These are phyloP conservation scores for Polyergus mexicanus DNA, from an alignment of 1,140 invertebrate genomes.

Conservation along the genomic window DNA sequence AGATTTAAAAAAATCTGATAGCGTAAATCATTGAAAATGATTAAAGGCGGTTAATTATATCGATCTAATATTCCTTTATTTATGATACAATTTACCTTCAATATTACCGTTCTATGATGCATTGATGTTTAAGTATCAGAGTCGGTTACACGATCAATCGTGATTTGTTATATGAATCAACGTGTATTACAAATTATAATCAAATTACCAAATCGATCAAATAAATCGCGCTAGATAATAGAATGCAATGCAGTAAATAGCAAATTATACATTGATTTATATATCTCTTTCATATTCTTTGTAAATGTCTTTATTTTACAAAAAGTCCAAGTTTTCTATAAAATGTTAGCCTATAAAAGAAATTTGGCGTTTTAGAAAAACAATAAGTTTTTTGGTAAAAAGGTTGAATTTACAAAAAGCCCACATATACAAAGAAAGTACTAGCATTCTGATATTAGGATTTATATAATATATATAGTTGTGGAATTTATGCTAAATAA, in stretches of 20 bases:
- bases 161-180: slow-evolving; percentile 21
- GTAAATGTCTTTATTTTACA: too few species aligned
- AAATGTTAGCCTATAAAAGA: too few species aligned
- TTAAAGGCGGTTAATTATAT: slow-evolving; percentile 11
- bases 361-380: too few species aligned
- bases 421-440: too few species aligned
- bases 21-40: not conserved
- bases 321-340: too few species aligned
- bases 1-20: not conserved
- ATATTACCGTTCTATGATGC: not conserved
- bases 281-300: too few species aligned
- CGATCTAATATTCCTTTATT: not conserved
- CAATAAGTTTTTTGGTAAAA: too few species aligned
- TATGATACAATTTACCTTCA: not conserved
- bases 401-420: too few species aligned
- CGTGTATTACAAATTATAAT: not conserved
- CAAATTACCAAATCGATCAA: not conserved
- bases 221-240: not conserved
- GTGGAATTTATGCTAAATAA: not conserved
- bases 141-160: not conserved
- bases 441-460: too few species aligned
- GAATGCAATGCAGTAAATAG: not conserved
- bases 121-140: slow-evolving; percentile 6
- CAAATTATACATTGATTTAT: slow-evolving; percentile 18
- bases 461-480: not conserved